Conservation (phyloP, 2,888 invertebrate species). For the Chrysolina americana region DNA sequence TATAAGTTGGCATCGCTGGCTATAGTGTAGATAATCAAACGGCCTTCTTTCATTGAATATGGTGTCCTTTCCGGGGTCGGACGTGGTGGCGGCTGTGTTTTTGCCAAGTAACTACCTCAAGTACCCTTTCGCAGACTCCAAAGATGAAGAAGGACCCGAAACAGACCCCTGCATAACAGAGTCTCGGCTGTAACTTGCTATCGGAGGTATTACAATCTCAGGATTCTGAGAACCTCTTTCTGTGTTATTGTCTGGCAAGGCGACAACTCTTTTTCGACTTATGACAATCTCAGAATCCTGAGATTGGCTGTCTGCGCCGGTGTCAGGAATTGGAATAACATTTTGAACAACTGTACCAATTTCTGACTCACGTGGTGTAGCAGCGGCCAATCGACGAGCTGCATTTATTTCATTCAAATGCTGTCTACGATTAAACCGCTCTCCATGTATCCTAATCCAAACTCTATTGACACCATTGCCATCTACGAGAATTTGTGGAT, state of each 20-base stretch:
- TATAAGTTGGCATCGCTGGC: no score
- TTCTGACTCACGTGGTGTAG: not conserved
- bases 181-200: not conserved
- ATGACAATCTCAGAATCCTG: no score
- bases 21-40: no score
- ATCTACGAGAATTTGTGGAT: not conserved
- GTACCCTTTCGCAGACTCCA: not conserved
- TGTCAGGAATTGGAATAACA: no score
- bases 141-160: no score
- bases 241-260: not conserved
- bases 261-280: not conserved
- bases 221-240: not conserved
- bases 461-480: not conserved
- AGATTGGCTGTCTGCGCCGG: no score
- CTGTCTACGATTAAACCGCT: not conserved
- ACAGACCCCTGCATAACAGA: not conserved
- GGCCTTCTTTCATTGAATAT: no score
- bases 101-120: not conserved
- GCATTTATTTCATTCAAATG: no score
- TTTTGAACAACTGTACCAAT: not conserved
- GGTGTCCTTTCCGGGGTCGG: no score
- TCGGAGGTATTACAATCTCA: not conserved
- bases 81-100: no score
- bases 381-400: no score
- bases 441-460: slow-evolving; percentile 4